Evolutionary conservation across 2,888 invertebrate species (phyloP), one percentile per base, ranked within the genome.

Genomic region (Xanthorhoe spadicearia): DNA sequence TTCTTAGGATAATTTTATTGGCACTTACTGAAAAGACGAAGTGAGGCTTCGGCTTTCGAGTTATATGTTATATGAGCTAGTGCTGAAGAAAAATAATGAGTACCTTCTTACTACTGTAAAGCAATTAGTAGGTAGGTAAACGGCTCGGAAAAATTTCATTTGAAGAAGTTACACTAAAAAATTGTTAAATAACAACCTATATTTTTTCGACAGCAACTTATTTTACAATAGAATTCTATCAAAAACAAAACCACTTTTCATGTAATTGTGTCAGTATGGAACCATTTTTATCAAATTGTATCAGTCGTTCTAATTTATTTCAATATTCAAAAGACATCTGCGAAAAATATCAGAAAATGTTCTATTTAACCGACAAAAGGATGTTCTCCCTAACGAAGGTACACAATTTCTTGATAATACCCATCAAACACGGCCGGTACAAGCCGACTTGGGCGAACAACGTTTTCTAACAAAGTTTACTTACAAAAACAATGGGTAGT

Each of bases 381-480:
- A 58, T 49, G 50, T 56, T 51, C n/a, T 35, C 38, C 18, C 6
- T 46, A 50, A 64, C 53, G 46, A 50, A 57, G 54, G 57, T 50
- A 38, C 18, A 28, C 6, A 64, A 61, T 32, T 54, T 68, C 61
- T 61, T 54, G 52, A 19, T 61, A 58, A 68, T 61, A 18, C 38
- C 17, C 35, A 53, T 58, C 56, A 19, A 48, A 46, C 48, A 49
- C 49, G 28, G 19, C 43, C 38, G 59, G 28, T 43, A 63, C 57
- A 63, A 15, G 6, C 23, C 49, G 8, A 13, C 58, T 48, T 15
- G 19, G 53, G 46, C 63, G 52, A 32, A 54, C 53, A 64, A 49
- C 46, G 38, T 64, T 64, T 63, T 19, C 52, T 15, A 64, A 35
- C 38, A 63, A 23, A 64, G 38, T 64, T 64, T 13, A 57, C 57